Evolutionary conservation across 2,888 invertebrate genomes (phyloP), one percentile per base, ranked within the genome.

Genomic region (Eupithecia dodoneata): DNA sequence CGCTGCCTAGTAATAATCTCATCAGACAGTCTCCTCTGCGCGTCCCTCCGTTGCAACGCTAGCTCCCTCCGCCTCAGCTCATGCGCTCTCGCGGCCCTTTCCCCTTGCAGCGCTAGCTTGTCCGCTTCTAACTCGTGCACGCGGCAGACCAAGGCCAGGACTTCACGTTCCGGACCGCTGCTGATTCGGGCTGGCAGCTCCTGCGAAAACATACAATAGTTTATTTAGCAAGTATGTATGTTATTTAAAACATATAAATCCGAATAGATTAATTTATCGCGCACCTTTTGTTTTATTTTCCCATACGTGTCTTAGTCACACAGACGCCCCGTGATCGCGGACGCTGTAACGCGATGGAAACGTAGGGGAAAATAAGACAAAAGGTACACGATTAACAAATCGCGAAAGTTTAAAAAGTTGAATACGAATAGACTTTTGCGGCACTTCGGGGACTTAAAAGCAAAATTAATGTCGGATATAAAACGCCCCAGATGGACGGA

Each of bases 91-190:
- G 98, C 97, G 76, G 99, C 95, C 55, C 98, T 95, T 87, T 98
- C 98, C 3, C 98, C 98, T 92, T 98, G 98, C 85, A 99, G 95
- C 84, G 99, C 98, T 93, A 98, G 97, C 93, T 98, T 99, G 90
- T 99, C 98, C 0, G 99, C 98, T 93, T 99, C 99, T 76, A 99
- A 95, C 92, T 99, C 98, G 89, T 99, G 99, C 63, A 99, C 98
- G 82, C 98, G 96, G 86, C 98, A 98, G 89, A 99, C 97, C 72
- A 99, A 94, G 42, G 97, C 97, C 77, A 98, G 92, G 76, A 99
- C 96, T 89, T 99, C 99, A 66, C 98, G 96, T 92, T 99, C 99
- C 82, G 99, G 98, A 74, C 98, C 97, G 79, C 97, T 98, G 87
- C 97, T 97, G 74, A 98, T 97, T 75, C 97, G 96, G 74, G 97